These are phyloP conservation scores for Columba guinea DNA, from an alignment of 2,797 vertebrate species.

Conservation along the genomic window DNA sequence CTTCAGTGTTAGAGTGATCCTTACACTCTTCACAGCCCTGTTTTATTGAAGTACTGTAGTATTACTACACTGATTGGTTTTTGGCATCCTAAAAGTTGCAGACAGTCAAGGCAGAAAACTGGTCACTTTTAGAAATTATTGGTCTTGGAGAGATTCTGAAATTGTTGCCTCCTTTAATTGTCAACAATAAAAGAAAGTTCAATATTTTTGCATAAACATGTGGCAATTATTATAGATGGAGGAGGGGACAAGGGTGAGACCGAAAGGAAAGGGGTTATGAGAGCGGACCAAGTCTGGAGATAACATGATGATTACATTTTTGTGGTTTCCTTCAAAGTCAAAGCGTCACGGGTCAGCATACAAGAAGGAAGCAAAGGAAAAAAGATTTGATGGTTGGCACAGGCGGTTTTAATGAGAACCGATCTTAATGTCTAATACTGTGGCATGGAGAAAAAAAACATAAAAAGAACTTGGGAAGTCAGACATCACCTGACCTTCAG, in stretches of 20 bases:
- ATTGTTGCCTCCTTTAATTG: constrained; percentile 20
- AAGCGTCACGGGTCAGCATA: constrained; percentile 71
- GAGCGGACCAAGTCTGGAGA: constrained; percentile 77
- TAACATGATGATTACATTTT: constrained; percentile 83
- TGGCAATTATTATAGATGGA: constrained; percentile 72
- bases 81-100: constrained; percentile 7
- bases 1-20: not conserved
- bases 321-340: constrained; percentile 87
- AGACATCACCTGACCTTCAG: constrained; percentile 21
- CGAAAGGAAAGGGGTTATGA: constrained; percentile 30
- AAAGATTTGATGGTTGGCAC: constrained; percentile 32
- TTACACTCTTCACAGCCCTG: not conserved
- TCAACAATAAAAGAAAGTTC: constrained; percentile 26
- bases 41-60: not conserved
- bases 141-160: not conserved
- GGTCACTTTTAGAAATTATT: not conserved
- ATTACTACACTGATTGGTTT: not conserved
- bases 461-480: constrained; percentile 7
- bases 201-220: constrained; percentile 65
- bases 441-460: not conserved
- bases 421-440: constrained; percentile 12
- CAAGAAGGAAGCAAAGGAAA: constrained; percentile 55
- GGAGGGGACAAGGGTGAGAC: not conserved
- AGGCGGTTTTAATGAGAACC: constrained; percentile 42
- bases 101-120: not conserved